These are phyloP conservation scores for Tipula lateralis DNA, from an alignment of 2,888 invertebrate genomes.

Conservation along the genomic window DNA sequence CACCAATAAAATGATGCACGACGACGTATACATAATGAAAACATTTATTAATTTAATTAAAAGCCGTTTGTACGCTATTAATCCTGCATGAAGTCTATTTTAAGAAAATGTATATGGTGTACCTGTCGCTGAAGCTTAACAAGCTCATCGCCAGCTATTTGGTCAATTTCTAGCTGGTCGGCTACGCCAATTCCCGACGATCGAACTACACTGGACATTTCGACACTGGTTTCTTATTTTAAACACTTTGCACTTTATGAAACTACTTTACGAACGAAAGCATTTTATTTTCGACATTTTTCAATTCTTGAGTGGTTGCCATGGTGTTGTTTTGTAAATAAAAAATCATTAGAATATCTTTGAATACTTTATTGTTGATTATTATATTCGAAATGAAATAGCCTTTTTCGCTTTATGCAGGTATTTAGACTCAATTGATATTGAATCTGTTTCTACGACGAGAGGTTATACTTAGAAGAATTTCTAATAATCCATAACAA, in stretches of 20 bases:
- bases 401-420: not conserved
- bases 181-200: slow-evolving; percentile 39
- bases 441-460: too few species aligned
- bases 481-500: too few species aligned
- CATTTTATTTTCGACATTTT: not conserved
- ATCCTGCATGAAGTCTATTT: not conserved
- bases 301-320: not conserved
- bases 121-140: slow-evolving; percentile 72
- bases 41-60: not conserved
- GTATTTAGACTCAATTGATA: too few species aligned
- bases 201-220: slow-evolving; percentile 25
- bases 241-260: not conserved
- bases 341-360: not conserved
- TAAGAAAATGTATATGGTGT: slow-evolving; percentile 33
- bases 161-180: slow-evolving; percentile 69
- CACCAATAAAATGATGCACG: not conserved
- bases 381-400: not conserved
- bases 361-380: too few species aligned
- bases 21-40: not conserved
- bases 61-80: not conserved
- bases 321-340: not conserved
- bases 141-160: slow-evolving; percentile 70
- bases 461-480: too few species aligned
- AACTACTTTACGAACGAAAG: not conserved
- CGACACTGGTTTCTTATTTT: not conserved